Evolutionary conservation across 2,113 vertebrate genomes (phyloP), one percentile per base, ranked within the genome.

Genomic region (Cathartes aura): DNA sequence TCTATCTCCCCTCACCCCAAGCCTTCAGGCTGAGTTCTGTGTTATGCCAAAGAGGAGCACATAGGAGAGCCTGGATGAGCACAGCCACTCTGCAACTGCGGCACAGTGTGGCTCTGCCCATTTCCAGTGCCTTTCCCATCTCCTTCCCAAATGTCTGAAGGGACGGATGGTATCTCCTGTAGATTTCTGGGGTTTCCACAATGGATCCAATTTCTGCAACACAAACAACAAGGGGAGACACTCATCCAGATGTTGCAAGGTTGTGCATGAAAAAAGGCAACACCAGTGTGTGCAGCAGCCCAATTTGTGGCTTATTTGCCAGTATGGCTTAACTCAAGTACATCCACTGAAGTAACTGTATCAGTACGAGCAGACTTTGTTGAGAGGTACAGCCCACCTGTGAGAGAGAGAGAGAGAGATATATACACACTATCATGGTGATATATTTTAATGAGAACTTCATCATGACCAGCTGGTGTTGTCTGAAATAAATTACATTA

Each of bases 401-500:
- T 68, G 62, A 38, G 38, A 38, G 38, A 38, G 38, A 38, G 38
- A 38, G 38, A 38, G 38, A 38, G 38, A 55, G 16, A 80, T 27
- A 56, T 27, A 15, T 17, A 38, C 7, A 70, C 34, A 16, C 10
- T 56, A 23, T 83, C 43, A 36, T 45, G 58, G 82, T 85, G 48
- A 89, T 76, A 92, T 60, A 73, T 90, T 96, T 92, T 95, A 93
- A 93, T 90, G 71, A 92, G 79, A 80, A 13, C 34, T 87, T 81
- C 59, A 67, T 55, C 68, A 58, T 32, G 36, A 92, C 80, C 76
- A 93, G 68, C 87, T 94, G 93, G 68, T 52, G 43, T 59, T 92
- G 29, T 91, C 59, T 55, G 32, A 87, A 91, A 93, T 26, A 84
- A 87, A 91, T 84, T 84, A 9, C 32, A 15, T 67, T 96, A 93